Evolutionary conservation across 2,113 vertebrate species (phyloP).

Genomic region (Drymodes brunneopygia): DNA sequence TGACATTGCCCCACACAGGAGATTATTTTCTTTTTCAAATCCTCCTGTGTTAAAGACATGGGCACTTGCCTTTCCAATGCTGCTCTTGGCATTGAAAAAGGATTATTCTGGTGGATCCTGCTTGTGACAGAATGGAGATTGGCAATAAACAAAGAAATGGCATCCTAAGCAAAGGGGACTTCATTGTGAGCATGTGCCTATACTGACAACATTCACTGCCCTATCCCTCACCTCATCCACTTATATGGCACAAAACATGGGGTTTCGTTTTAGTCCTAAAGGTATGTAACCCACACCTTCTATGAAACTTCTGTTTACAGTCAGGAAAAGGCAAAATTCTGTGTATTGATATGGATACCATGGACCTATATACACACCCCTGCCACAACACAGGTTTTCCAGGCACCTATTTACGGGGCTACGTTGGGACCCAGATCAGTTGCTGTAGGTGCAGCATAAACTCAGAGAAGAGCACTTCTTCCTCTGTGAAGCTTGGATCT

Average conservation of each 20-base stretch:
- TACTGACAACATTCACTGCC: neutral
- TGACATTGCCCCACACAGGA: neutral
- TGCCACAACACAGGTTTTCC: neutral
- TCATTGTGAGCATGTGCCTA: neutral
- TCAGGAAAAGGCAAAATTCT: neutral
- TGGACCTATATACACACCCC: neutral
- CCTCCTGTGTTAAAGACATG: neutral
- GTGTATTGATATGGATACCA: neutral
- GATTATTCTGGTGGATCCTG: neutral
- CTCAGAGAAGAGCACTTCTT: neutral
- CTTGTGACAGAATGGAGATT: neutral
- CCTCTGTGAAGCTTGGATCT: neutral
- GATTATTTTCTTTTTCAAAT: neutral
- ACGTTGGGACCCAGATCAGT: neutral
- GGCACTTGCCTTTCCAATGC: neutral
- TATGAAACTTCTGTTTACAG: neutral
- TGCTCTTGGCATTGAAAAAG: neutral
- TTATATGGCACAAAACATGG: neutral
- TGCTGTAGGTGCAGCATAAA: neutral
- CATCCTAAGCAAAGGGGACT: neutral
- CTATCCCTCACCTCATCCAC: neutral
- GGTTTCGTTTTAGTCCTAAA: neutral
- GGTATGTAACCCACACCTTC: neutral
- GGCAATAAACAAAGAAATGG: neutral
- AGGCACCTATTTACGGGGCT: neutral